phyloP scores from a whole-genome alignment of 2,888 invertebrate species.

The Saturnia pavonia region DNA sequence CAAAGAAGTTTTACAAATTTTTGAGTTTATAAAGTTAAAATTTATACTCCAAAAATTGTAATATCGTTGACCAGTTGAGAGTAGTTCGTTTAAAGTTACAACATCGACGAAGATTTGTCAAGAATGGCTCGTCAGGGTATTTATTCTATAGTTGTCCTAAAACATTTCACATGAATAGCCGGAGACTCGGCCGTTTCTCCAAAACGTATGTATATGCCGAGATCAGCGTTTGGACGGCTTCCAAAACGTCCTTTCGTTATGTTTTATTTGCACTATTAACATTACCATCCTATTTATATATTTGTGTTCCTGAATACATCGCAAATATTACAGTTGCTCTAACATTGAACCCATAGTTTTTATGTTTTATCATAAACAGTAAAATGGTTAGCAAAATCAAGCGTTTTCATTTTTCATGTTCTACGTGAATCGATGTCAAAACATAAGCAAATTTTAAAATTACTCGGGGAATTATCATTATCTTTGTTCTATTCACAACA shows the following conservation, averaged over 20 bases:
- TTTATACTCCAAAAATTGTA: neutral
- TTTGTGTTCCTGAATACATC: neutral
- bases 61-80: no score
- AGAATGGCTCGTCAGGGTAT: neutral
- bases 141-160: neutral
- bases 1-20: no score
- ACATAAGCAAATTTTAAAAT: no score
- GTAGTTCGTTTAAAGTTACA: neutral
- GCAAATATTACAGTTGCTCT: neutral
- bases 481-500: no score
- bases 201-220: neutral
- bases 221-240: slow-evolving; percentile 37
- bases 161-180: neutral
- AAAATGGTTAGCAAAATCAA: neutral
- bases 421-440: neutral
- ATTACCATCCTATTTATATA: slow-evolving; percentile 25
- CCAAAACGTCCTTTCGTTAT: slow-evolving; percentile 40
- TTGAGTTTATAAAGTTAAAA: neutral
- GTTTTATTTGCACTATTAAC: slow-evolving; percentile 35
- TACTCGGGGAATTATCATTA: no score
- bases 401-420: neutral
- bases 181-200: slow-evolving; percentile 29
- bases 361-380: neutral
- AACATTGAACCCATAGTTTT: neutral
- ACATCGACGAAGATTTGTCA: neutral